Base-by-base conservation (phyloP, 2,797 vertebrate genomes). In the Neopelma chrysocephalum region DNA sequence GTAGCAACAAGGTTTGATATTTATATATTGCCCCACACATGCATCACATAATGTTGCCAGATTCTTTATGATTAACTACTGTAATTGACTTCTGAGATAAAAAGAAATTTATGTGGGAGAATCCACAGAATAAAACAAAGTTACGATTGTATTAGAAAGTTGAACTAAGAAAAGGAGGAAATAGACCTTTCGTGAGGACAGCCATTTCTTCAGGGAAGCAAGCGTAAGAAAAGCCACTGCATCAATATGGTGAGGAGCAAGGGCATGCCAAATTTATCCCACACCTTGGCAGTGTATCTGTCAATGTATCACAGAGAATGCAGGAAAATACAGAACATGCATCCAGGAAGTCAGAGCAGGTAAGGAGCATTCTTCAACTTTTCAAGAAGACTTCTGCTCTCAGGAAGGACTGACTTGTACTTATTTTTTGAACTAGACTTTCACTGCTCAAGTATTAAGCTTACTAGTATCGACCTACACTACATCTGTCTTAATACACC, bases 21-120 rank as follows among this genome's bases (percentile, higher is more conserved):
- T 94, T 96, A 81, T 94, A 45, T 87, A 72, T 95, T 93, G 22
- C 27, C 62, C 42, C 56, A 54, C 61, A 72, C n/a, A 48, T 83
- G 26, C 29, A 62, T 86, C 65, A 81, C 27, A 43, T 40, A 73
- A 76, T 47, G 43, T 70, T 90, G 61, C 40, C 75, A 95, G 71
- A 87, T 82, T 73, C 62, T 91, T 96, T 89, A 73, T 73, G 84
- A 95, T 94, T 96, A 93, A 90, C 65, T 58, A 65, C 38, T 77
- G 31, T 81, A 91, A 92, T 53, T 93, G 87, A 42, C 68, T 96
- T 91, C 66, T 86, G 66, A 93, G 73, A 85, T 47, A 79, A 91
- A 62, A 90, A 48, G 9, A 45, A 81, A 82, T 53, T 45, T 82
- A 68, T 47, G n/a, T 75, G 47, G 48, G 65, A 90, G 68, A 94